phyloP scores from a whole-genome alignment of 2,888 invertebrate genomes.

The Hirudinaria manillensis region DNA sequence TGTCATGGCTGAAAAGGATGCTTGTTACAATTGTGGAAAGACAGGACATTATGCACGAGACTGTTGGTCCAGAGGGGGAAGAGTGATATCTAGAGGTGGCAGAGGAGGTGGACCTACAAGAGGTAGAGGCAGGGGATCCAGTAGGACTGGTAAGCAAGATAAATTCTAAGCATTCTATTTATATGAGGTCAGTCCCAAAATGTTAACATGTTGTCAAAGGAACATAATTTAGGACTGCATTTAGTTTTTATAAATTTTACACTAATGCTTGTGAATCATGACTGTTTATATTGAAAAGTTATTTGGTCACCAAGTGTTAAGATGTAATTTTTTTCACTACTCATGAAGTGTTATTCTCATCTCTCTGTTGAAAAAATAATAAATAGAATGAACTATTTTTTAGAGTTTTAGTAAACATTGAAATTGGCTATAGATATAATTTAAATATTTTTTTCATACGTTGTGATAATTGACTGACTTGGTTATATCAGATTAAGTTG shows the following conservation, averaged over 20 bases:
- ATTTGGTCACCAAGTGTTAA: neutral
- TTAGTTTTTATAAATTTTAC: no score
- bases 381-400: no score
- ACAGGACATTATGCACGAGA: constrained; percentile 54
- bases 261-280: no score
- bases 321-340: no score
- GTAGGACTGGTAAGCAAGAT: constrained; percentile 26
- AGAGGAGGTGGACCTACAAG: constrained; percentile 16
- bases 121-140: constrained; percentile 25
- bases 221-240: neutral
- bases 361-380: no score
- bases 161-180: neutral
- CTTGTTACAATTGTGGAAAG: constrained; percentile 70
- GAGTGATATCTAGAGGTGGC: constrained; percentile 29
- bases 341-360: no score
- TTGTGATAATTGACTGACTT: neutral
- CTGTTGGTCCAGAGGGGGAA: constrained; percentile 34
- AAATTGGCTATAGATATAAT: no score
- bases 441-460: neutral
- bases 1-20: constrained; percentile 20
- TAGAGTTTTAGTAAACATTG: no score
- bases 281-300: neutral
- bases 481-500: constrained; percentile 13
- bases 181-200: neutral
- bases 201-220: neutral